phyloP scores from a whole-genome alignment of 2,888 invertebrate species.

The Heliconius hortense region DNA sequence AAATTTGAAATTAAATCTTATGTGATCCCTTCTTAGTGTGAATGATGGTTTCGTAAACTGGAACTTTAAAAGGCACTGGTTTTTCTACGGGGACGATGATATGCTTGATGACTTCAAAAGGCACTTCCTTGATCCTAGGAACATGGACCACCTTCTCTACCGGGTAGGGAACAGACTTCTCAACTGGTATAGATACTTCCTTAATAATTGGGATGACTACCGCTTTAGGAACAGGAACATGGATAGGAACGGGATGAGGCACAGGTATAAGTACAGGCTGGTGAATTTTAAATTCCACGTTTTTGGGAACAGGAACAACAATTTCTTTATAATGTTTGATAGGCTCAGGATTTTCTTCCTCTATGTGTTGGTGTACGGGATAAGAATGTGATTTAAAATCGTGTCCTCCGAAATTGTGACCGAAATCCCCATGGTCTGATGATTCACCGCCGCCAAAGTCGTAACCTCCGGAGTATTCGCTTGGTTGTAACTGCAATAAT shows the following conservation, averaged over 20 bases:
- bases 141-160: slow-evolving; percentile 85
- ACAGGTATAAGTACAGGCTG: slow-evolving; percentile 82
- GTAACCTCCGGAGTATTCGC: slow-evolving; percentile 60
- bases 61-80: slow-evolving; percentile 86
- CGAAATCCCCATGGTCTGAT: slow-evolving; percentile 57
- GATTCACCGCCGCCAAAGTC: slow-evolving; percentile 51
- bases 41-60: slow-evolving; percentile 87
- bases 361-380: slow-evolving; percentile 84
- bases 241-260: slow-evolving; percentile 86
- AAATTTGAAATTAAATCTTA: slow-evolving; percentile 51
- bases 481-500: slow-evolving; percentile 67
- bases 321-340: slow-evolving; percentile 86
- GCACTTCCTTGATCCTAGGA: slow-evolving; percentile 85
- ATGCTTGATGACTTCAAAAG: slow-evolving; percentile 86
- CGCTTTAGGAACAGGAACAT: slow-evolving; percentile 85
- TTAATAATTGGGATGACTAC: slow-evolving; percentile 86
- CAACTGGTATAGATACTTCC: slow-evolving; percentile 86
- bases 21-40: slow-evolving; percentile 84
- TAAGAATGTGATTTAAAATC: slow-evolving; percentile 73
- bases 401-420: slow-evolving; percentile 62
- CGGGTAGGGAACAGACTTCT: slow-evolving; percentile 87
- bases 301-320: slow-evolving; percentile 84
- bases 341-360: slow-evolving; percentile 85
- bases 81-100: slow-evolving; percentile 86
- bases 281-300: slow-evolving; percentile 82